Conservation (phyloP, 2,888 invertebrate genomes). For the Aphrophora alni region DNA sequence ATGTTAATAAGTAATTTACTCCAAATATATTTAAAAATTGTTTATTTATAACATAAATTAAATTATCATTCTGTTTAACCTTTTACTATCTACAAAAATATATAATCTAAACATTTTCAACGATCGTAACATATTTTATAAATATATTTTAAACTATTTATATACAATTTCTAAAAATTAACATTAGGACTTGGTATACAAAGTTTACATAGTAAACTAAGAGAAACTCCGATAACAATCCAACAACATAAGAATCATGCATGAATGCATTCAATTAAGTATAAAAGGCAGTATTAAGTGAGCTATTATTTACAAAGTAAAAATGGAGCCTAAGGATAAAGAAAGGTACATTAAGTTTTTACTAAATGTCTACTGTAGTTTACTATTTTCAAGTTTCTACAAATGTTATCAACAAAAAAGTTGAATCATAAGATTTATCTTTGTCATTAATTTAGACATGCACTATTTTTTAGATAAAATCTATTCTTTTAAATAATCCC, state of each 20-base stretch:
- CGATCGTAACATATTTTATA: background rate
- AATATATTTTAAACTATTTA: background rate
- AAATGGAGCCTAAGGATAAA: background rate
- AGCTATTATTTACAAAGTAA: too few species aligned
- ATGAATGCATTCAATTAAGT: background rate
- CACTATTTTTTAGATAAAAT: too few species aligned
- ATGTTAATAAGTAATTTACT: too few species aligned
- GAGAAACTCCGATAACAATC: background rate
- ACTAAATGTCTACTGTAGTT: too few species aligned
- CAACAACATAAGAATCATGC: background rate
- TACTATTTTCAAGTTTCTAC: too few species aligned
- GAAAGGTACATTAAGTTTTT: too few species aligned
- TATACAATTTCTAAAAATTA: background rate
- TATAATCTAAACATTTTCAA: background rate
- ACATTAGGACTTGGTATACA: conserved; percentile 18
- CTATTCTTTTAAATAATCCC: too few species aligned
- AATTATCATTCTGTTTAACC: background rate
- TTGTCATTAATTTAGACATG: too few species aligned
- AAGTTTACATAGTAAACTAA: conserved; percentile 29
- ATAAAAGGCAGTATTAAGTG: background rate
- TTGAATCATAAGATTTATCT: too few species aligned
- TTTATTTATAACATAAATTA: background rate
- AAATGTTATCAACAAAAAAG: too few species aligned
- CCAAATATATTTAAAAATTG: background rate
- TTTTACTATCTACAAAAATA: background rate